Percentiles rank a stretch among this genome's conserved stretches.
phyloP scores from a whole-genome alignment of 1,140 invertebrate genomes.

The Trigoniulus corallinus region DNA sequence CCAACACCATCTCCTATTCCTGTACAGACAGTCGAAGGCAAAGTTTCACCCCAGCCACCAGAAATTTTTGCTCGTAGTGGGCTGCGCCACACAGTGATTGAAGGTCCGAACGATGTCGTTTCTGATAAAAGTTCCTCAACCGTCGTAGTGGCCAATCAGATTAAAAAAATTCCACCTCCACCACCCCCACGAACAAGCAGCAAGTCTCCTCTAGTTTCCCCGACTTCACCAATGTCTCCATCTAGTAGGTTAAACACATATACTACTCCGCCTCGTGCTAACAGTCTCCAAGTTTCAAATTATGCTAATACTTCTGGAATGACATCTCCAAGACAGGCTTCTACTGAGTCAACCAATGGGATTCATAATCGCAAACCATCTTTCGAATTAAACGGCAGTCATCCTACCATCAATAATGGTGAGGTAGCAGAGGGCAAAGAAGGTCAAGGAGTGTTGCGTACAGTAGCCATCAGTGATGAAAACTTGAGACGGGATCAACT shows the following conservation, averaged over 20 bases:
- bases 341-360: slow-evolving; percentile 6
- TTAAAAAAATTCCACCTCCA: slow-evolving; percentile 53
- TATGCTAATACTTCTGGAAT: slow-evolving; percentile 7
- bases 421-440: neutral
- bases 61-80: neutral
- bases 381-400: neutral
- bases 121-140: neutral
- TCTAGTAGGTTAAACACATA: slow-evolving; percentile 22
- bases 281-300: neutral
- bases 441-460: slow-evolving; percentile 1
- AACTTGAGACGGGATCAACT: slow-evolving; percentile 11
- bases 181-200: slow-evolving; percentile 66
- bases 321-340: slow-evolving; percentile 14
- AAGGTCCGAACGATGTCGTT: neutral
- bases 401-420: neutral
- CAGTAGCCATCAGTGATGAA: slow-evolving; percentile 8
- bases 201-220: slow-evolving; percentile 59
- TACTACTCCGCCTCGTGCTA: neutral
- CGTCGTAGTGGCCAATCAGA: slow-evolving; percentile 23
- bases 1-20: slow-evolving; percentile 12
- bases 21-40: neutral
- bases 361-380: slow-evolving; percentile 4
- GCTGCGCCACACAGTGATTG: neutral
- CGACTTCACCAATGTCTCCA: slow-evolving; percentile 45
- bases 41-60: neutral